Evolutionary conservation across 1,140 invertebrate genomes (phyloP).

Genomic region (Tenebrio molitor): DNA sequence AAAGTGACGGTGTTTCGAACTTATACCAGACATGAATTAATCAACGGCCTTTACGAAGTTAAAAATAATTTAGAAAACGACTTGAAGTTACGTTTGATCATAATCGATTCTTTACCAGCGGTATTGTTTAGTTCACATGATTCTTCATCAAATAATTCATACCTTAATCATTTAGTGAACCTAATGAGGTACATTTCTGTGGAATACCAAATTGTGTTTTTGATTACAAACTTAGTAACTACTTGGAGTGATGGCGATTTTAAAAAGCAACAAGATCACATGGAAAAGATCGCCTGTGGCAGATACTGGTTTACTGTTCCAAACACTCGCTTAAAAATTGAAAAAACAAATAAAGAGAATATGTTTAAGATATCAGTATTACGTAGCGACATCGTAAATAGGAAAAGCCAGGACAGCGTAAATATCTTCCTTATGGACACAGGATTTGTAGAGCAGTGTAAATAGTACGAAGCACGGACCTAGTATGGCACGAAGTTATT

Average conservation of each 20-base stretch:
- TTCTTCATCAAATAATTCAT: slow-evolving; percentile 59
- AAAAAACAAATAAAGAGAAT: background rate
- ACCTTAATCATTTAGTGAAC: slow-evolving; percentile 72
- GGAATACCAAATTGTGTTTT: slow-evolving; percentile 68
- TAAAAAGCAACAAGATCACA: slow-evolving; percentile 52
- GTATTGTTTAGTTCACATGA: slow-evolving; percentile 65
- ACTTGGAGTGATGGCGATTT: slow-evolving; percentile 69
- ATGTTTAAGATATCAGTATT: background rate
- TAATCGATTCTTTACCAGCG: slow-evolving; percentile 76
- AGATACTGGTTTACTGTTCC: slow-evolving; percentile 71
- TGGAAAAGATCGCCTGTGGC: slow-evolving; percentile 60
- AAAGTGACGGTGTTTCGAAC: no score
- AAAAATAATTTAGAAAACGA: slow-evolving; percentile 64
- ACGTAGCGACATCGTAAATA: background rate
- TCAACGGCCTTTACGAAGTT: slow-evolving; percentile 67
- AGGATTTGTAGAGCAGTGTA: no score
- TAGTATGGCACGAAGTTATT: no score
- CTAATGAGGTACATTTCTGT: slow-evolving; percentile 70
- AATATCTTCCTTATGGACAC: background rate
- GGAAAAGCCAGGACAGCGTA: background rate
- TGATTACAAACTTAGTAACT: slow-evolving; percentile 74
- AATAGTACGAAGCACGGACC: no score
- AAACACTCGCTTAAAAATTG: slow-evolving; percentile 60
- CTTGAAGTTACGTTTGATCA: slow-evolving; percentile 68
- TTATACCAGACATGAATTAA: slow-evolving; percentile 67